phyloP scores from a whole-genome alignment of 1,140 invertebrate species.

The Sarcophaga peregrina region DNA sequence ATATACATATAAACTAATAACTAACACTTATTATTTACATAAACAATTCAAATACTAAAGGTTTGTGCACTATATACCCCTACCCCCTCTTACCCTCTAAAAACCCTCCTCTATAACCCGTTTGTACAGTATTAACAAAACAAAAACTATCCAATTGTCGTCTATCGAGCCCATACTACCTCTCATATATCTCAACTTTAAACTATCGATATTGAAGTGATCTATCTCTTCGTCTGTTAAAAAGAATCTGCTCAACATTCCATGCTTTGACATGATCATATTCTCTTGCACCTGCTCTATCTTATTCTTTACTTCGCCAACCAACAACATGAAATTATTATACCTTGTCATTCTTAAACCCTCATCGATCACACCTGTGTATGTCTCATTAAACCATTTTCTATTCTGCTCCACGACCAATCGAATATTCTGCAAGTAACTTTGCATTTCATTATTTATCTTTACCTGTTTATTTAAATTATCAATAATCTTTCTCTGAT shows the following conservation, averaged over 20 bases:
- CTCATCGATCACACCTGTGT: background rate
- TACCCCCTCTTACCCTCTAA: no score
- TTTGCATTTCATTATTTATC: background rate
- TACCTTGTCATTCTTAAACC: background rate
- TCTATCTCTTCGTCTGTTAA: background rate
- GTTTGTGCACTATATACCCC: no score
- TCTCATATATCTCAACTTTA: background rate
- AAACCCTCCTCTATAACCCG: no score
- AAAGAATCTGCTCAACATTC: background rate
- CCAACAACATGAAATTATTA: no score
- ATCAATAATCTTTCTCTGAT: background rate
- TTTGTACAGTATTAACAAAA: constrained; percentile 9
- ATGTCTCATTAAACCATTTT: background rate
- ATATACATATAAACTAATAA: no score
- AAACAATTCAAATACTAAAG: no score
- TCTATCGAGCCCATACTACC: background rate
- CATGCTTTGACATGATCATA: no score
- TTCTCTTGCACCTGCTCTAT: no score
- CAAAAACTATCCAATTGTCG: no score
- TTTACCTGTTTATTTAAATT: background rate
- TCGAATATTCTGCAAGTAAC: background rate
- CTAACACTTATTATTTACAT: no score
- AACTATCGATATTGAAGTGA: background rate
- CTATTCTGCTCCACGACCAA: background rate
- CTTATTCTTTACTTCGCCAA: no score